Conservation (phyloP, 2,888 invertebrate species). For the Acleris cristana region DNA sequence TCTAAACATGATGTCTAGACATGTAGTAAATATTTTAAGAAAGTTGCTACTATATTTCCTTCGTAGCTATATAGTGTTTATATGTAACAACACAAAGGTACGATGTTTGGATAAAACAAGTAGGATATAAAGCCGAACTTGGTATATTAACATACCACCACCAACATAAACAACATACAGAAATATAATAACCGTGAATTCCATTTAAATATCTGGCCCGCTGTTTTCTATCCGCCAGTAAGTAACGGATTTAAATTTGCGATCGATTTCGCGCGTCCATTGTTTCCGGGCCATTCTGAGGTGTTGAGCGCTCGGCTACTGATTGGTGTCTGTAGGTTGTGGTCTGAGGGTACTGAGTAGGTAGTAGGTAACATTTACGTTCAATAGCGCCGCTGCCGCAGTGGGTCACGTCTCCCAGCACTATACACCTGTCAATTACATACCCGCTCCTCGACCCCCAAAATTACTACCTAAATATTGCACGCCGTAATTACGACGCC, state of each 20-base stretch:
- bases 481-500: constrained; percentile 68
- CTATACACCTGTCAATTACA: constrained; percentile 56
- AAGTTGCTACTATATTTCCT: too few relatives aligned
- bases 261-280: constrained; percentile 69
- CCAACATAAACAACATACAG: not conserved
- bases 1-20: too few relatives aligned
- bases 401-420: constrained; percentile 52
- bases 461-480: constrained; percentile 70
- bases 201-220: constrained; percentile 29
- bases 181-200: constrained; percentile 12
- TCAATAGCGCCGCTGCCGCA: constrained; percentile 28
- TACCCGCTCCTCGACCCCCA: constrained; percentile 52
- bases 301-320: constrained; percentile 45
- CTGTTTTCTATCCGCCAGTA: constrained; percentile 42
- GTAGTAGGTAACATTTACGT: constrained; percentile 10
- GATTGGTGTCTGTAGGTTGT: constrained; percentile 63
- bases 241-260: constrained; percentile 69
- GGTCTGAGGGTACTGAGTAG: constrained; percentile 45
- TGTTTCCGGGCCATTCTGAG: constrained; percentile 62
- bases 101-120: not conserved
- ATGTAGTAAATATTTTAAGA: too few relatives aligned
- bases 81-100: not conserved
- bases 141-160: not conserved
- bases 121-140: not conserved
- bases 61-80: too few relatives aligned